These are phyloP conservation scores for Pollenia amentaria DNA, from an alignment of 2,888 invertebrate species.

Conservation along the genomic window DNA sequence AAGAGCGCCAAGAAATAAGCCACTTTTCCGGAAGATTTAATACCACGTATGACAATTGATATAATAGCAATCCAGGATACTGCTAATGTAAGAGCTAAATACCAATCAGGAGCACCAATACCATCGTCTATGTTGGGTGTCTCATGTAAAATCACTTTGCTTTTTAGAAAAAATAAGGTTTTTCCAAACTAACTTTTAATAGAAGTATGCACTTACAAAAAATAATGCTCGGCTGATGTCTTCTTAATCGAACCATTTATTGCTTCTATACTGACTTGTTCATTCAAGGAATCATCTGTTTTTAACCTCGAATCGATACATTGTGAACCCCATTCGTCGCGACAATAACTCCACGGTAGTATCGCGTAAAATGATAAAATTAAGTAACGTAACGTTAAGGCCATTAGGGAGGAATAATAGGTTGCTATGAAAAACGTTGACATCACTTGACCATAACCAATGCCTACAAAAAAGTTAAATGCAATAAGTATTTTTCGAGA, in stretches of 20 bases:
- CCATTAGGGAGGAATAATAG: constrained; percentile 89
- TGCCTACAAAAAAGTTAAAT: constrained; percentile 83
- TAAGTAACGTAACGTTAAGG: constrained; percentile 87
- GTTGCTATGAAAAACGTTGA: constrained; percentile 86
- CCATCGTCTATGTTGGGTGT: constrained; percentile 85
- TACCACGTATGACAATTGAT: constrained; percentile 86
- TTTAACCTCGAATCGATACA: constrained; percentile 80
- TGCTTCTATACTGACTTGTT: constrained; percentile 28
- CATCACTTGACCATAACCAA: constrained; percentile 86
- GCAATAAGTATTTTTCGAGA: not conserved
- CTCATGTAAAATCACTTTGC: constrained; percentile 86
- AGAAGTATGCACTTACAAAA: constrained; percentile 80
- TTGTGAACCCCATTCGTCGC: constrained; percentile 85
- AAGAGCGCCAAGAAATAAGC: constrained; percentile 90
- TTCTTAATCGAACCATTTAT: constrained; percentile 73
- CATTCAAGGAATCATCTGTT: constrained; percentile 2
- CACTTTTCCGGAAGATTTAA: constrained; percentile 87
- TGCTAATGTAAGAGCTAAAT: constrained; percentile 85
- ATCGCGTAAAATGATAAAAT: constrained; percentile 86
- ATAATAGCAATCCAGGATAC: constrained; percentile 86
- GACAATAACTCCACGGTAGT: constrained; percentile 88
- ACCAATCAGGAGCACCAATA: constrained; percentile 86
- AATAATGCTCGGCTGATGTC: constrained; percentile 84
- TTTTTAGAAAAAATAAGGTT: constrained; percentile 75
- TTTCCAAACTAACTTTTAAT: not conserved